A percentile compares a stretch with the other conserved stretches of the same genome.
Evolutionary conservation across 2,113 vertebrate species (phyloP).

Genomic region (Pseudorectes ferrugineus): DNA sequence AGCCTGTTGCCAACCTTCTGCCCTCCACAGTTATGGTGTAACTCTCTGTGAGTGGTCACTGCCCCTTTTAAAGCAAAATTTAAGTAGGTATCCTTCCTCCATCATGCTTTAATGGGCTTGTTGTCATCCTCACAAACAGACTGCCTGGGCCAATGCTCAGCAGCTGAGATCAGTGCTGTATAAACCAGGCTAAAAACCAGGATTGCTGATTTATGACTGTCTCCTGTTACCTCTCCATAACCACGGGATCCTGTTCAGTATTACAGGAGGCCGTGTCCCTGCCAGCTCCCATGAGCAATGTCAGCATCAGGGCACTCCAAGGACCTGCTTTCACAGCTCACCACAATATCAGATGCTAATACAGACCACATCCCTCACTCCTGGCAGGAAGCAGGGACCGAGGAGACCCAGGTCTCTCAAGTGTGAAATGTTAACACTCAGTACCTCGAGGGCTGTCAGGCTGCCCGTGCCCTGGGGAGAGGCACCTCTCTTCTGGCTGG

Average conservation of each 20-base stretch:
- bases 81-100: neutral
- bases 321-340: neutral
- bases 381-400: neutral
- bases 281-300: neutral
- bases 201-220: neutral
- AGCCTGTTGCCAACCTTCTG: neutral
- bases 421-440: neutral
- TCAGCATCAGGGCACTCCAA: neutral
- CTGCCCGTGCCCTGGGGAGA: neutral
- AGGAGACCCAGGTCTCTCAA: neutral
- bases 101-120: neutral
- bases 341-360: neutral
- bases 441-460: neutral
- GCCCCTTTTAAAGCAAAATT: neutral
- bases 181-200: neutral
- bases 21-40: rapidly evolving
- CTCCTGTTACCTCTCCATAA: neutral
- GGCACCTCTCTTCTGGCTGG: neutral
- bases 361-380: neutral
- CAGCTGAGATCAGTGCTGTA: neutral
- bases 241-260: neutral
- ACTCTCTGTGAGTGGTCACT: neutral
- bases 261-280: neutral
- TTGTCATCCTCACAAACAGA: neutral
- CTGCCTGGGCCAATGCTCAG: neutral